A percentile compares a stretch with the other conserved stretches of the same genome.
These are phyloP conservation scores for Gouania willdenowi DNA, from an alignment of 2,797 vertebrate genomes.

Conservation along the genomic window DNA sequence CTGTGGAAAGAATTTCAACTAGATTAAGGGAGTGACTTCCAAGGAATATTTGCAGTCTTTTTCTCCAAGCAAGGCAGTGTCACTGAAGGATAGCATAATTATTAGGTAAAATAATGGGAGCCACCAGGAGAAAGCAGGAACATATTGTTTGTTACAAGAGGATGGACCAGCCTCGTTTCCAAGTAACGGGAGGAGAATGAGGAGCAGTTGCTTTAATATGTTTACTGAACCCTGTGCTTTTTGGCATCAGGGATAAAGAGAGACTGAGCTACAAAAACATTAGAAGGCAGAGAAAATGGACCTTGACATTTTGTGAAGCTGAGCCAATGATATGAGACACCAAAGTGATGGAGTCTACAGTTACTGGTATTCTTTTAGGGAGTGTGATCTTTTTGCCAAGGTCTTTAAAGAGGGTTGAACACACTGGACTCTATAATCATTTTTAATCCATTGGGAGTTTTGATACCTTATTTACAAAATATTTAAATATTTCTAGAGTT, in stretches of 20 bases:
- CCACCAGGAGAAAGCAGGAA: constrained; percentile 4
- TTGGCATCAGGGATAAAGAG: constrained; percentile 22
- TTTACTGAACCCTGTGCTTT: constrained; percentile 28
- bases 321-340: constrained; percentile 15
- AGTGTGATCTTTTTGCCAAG: too few relatives aligned
- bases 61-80: not conserved
- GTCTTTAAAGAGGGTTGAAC: too few relatives aligned
- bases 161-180: constrained; percentile 21
- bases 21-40: too few relatives aligned
- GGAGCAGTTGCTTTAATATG: constrained; percentile 23
- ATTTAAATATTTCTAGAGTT: too few relatives aligned
- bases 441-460: too few relatives aligned
- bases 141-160: constrained; percentile 1
- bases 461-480: too few relatives aligned
- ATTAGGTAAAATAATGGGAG: too few relatives aligned
- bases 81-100: too few relatives aligned
- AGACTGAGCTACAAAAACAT: constrained; percentile 3
- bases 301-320: not conserved
- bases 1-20: constrained; percentile 20
- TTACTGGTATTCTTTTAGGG: too few relatives aligned
- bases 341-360: too few relatives aligned
- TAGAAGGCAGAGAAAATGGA: not conserved
- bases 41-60: not conserved
- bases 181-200: constrained; percentile 4
- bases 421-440: too few relatives aligned